Evolutionary conservation across 2,888 invertebrate species (phyloP), one percentile per base, ranked within the genome.

Genomic region (Polydrusus cervinus): DNA sequence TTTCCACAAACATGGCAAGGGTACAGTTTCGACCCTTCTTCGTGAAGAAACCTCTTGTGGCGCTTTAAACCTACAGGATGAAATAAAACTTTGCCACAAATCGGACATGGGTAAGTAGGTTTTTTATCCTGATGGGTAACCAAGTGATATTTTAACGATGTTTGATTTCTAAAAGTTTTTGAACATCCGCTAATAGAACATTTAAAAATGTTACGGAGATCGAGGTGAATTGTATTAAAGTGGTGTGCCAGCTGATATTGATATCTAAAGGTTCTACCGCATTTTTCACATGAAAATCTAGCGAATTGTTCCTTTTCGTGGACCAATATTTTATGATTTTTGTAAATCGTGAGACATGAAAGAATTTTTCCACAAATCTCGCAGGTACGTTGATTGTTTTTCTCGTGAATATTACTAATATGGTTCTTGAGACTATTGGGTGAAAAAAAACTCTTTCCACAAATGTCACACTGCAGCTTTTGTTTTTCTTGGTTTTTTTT

Each of bases 21-120:
- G 16, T n/a, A 47, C 9, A 47, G 1, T 47, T 47, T 47, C 1
- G 47, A n/a, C n/a, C 16, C 47, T 5, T 13, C n/a, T 9, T 47
- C 16, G 16, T 47, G 47, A 16, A 14, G 1, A 34, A 34, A 34
- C 3, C n/a, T 47, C 6, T n/a, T 16, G 47, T 47, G 47, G 5
- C 47, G 14, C 8, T 16, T 47, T 9, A 16, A 16, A 2, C n/a
- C 16, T 3, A n/a, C 16, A 80, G 90, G 90, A 83, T 90, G 89
- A 47, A 89, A 89, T 84, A 90, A 90, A 0, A 89, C 89, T 80
- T 90, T 90, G 64, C 89, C 78, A 64, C 84, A 83, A 13, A 80
- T 76, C n/a, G 79, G 60, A 38, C 75, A 78, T 9, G 71, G 47
- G 38, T 69, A 64, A 2, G 14, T n/a, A 40, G 65, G 62, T 64